Base-by-base conservation (phyloP, 2,888 invertebrate species). In the Gryllus longicercus region DNA sequence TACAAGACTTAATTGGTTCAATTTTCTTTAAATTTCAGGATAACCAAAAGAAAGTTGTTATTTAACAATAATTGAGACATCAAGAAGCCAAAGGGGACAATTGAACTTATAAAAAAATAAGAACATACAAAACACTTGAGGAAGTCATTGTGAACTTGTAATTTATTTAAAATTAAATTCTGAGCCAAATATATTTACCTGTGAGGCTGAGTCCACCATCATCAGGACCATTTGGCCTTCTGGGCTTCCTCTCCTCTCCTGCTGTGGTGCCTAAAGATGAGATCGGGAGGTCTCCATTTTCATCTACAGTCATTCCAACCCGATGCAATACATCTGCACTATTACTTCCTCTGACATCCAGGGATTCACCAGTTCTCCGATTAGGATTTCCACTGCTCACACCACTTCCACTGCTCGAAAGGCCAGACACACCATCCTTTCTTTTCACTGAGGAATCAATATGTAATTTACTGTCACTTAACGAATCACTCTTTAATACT, bases 311-410 rank as follows among this genome's bases (percentile, higher is more conserved):
- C 63, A 63, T 18, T 18, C 63, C 63, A 18, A 63, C 63, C n/a
- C 63, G 14, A 14, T 63, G 63, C 16, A 63, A n/a, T 8, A 63
- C n/a, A n/a, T 63, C 63, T 10, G 63, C 63, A 63, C 63, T 63
- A 63, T n/a, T 63, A n/a, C 63, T 63, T 63, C 85, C 85, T 80
- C 86, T 87, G 82, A 86, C 86, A 79, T 85, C 85, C 51, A 86
- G 83, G 82, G 86, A 86, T 10, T 85, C 85, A 86, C 87, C 87
- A 79, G 86, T 87, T 8, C 85, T 83, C 83, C 87, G 86, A 82
- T 86, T 86, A 83, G 87, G 87, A 83, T 49, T 49, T 78, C 78
- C 78, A 78, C 21, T 86, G 82, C 63, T n/a, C 14, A 63, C 63
- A 18, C 16, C 63, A 63, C 63, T 63, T 18, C 63, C 63, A 63